Conservation (phyloP, 2,797 vertebrate species). For the Philypnodon macrostomus region DNA sequence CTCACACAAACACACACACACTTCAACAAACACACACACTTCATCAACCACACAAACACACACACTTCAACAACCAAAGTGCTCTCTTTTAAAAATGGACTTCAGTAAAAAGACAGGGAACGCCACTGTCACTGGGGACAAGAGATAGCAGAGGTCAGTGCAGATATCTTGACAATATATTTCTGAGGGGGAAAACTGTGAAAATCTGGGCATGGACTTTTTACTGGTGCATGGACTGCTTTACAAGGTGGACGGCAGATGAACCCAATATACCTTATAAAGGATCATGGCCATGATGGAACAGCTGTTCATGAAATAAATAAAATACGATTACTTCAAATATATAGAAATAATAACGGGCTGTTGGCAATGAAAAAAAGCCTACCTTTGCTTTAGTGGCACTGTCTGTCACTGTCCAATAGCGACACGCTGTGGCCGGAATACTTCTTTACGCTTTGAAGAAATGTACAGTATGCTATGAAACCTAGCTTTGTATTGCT, state of each 20-base stretch:
- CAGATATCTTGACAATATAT: conserved; percentile 70
- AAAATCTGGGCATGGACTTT: conserved; percentile 67
- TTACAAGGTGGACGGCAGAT: conserved; percentile 53
- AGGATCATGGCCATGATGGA: conserved; percentile 72
- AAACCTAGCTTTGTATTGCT: conserved; percentile 84
- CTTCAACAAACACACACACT: conserved; percentile 15
- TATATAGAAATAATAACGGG: conserved; percentile 59
- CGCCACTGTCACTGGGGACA: conserved; percentile 66
- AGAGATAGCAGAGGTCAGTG: conserved; percentile 61
- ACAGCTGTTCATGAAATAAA: conserved; percentile 65
- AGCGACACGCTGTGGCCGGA: conserved; percentile 82
- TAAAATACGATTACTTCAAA: conserved; percentile 48
- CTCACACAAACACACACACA: conserved; percentile 14
- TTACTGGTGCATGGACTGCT: conserved; percentile 55
- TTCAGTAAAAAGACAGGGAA: conserved; percentile 72
- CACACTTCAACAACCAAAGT: conserved; percentile 82
- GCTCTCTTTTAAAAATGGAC: conserved; percentile 81
- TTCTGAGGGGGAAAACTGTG: conserved; percentile 70
- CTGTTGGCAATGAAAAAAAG: conserved; percentile 64
- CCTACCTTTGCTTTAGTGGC: conserved; percentile 71
- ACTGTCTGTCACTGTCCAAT: conserved; percentile 76
- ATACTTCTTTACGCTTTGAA: conserved; percentile 80
- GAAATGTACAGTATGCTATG: conserved; percentile 81
- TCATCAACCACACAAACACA: conserved; percentile 22
- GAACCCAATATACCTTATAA: conserved; percentile 67